Base-by-base conservation (phyloP, 2,888 invertebrate species). In the Exocentrus adspersus region DNA sequence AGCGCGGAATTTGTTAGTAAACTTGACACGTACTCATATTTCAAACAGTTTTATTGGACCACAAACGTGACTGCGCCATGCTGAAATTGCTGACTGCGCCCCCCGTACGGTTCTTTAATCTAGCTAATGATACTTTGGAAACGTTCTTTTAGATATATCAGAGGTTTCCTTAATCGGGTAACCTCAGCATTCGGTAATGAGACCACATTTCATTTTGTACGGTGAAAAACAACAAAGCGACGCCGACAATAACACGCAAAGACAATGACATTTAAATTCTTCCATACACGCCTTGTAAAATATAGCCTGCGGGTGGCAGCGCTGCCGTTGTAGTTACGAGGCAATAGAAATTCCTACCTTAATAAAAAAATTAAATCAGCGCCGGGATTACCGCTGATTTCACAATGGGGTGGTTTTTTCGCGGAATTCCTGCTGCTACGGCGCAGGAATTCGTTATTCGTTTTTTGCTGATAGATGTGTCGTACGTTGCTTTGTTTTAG, bases 261-360 rank as follows among this genome's bases (percentile, higher is more conserved):
- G 37, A 37, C 37, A 37, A 37, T 37, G 37, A 12, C 37, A 37
- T 10, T 37, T 12, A 37, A 37, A 37, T 12, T n/a, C 37, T 37
- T 37, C 4, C 37, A 24, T 24, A 24, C 37, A 37, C 14, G 14
- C 37, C n/a, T 14, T 12, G 14, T 37, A 12, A 37, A n/a, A 37
- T 37, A 37, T 37, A 37, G n/a, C n/a, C 12, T 5, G 12, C n/a
- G 14, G 24, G 4, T 24, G 7, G 12, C 37, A 14, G 37, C 37
- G 14, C 14, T 37, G 14, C 37, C 1, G n/a, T n/a, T 20, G 12
- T 51, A 19, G 1, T 10, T n/a, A 7, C 16, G 19, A 21, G 37
- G 37, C 32, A 51, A 51, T 51, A 51, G 32, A 51, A 51, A 51
- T 51, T 51, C 51, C 51, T 3, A 10, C 6, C 37, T 37, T 19